Percentiles rank a stretch among this genome's conserved stretches.
These are phyloP conservation scores for Stegastes partitus DNA, from an alignment of 2,113 vertebrate species.

Conservation along the genomic window DNA sequence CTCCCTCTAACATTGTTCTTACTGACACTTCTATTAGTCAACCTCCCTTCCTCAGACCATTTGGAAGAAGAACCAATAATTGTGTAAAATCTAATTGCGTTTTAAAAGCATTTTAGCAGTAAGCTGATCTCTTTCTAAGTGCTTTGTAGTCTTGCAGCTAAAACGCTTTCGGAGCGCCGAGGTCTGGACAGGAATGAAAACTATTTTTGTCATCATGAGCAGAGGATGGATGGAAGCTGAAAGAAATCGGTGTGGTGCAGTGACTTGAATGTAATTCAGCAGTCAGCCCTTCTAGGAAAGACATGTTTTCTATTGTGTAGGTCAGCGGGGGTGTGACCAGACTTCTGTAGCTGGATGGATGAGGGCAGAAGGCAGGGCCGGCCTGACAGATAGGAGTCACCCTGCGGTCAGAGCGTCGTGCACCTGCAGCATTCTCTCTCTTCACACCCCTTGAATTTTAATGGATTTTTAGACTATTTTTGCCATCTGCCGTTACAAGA, in stretches of 20 bases:
- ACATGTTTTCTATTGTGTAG: conserved; percentile 14
- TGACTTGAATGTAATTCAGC: conserved; percentile 3
- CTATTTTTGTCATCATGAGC: background rate
- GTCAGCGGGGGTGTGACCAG: conserved; percentile 21
- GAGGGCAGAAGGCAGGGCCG: conserved; percentile 21
- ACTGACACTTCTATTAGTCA: background rate
- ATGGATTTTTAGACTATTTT: background rate
- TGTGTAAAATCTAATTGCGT: background rate
- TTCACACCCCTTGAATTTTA: background rate
- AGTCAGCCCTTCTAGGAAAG: background rate
- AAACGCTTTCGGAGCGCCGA: conserved; percentile 17
- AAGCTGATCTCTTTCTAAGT: conserved; percentile 19
- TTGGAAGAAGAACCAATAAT: background rate
- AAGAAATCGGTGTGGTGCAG: conserved; percentile 7
- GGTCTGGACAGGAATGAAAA: background rate
- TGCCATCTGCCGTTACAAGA: no score
- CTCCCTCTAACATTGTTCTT: background rate
- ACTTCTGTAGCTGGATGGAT: conserved; percentile 15
- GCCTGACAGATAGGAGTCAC: conserved; percentile 51
- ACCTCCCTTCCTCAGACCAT: background rate
- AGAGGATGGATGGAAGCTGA: conserved; percentile 27
- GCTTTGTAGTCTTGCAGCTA: background rate
- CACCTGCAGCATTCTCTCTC: conserved; percentile 22
- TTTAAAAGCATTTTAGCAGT: conserved; percentile 11
- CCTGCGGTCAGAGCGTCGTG: conserved; percentile 16